Conservation (phyloP, 2,888 invertebrate species). For the Caenorhabditis sp. region DNA sequence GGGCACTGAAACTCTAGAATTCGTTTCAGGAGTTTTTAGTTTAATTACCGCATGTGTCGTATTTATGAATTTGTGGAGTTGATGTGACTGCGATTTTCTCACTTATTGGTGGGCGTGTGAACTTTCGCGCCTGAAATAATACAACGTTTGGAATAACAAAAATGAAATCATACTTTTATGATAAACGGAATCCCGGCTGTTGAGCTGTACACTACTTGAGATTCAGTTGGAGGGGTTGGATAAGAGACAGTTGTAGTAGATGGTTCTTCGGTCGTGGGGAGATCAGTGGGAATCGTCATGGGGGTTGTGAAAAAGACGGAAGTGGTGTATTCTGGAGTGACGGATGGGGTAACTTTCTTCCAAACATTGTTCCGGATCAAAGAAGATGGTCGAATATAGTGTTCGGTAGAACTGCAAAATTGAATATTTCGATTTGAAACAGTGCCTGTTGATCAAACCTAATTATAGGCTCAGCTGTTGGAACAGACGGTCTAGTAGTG, state of each 20-base stretch:
- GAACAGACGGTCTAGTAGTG: slow-evolving; percentile 41
- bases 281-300: slow-evolving; percentile 29
- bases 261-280: slow-evolving; percentile 23
- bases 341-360: slow-evolving; percentile 59
- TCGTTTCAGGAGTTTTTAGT: neutral
- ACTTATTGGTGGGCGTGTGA: slow-evolving; percentile 64
- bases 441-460: neutral
- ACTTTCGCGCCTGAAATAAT: slow-evolving; percentile 61
- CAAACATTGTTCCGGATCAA: slow-evolving; percentile 57
- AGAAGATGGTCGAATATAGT: slow-evolving; percentile 36
- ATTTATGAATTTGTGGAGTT: slow-evolving; percentile 44
- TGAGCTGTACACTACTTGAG: slow-evolving; percentile 23
- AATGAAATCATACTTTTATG: slow-evolving; percentile 51
- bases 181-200: slow-evolving; percentile 61
- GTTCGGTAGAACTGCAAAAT: slow-evolving; percentile 25
- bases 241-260: slow-evolving; percentile 22
- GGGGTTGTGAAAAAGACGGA: slow-evolving; percentile 53
- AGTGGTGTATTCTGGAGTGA: slow-evolving; percentile 58
- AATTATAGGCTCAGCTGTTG: slow-evolving; percentile 8
- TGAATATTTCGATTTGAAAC: neutral
- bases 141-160: too few relatives aligned
- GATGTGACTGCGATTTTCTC: slow-evolving; percentile 63
- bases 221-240: slow-evolving; percentile 40
- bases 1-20: slow-evolving; percentile 67
- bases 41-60: slow-evolving; percentile 66